phyloP scores from a whole-genome alignment of 2,113 vertebrate genomes.

The Chionis minor region DNA sequence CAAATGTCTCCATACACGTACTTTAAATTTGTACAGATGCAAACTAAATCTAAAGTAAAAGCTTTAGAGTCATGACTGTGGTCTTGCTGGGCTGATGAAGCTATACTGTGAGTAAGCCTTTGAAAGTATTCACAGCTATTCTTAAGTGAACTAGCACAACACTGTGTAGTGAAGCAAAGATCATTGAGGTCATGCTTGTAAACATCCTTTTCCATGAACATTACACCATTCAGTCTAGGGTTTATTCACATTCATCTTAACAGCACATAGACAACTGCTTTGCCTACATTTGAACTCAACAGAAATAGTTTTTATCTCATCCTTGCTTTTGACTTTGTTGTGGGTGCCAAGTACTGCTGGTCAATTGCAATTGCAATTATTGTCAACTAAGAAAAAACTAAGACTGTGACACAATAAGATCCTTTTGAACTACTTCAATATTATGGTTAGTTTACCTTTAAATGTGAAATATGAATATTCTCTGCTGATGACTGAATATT shows the following conservation, averaged over 20 bases:
- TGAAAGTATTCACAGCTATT: not conserved
- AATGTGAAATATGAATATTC: not conserved
- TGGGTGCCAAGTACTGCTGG: not conserved
- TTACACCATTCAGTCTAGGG: not conserved
- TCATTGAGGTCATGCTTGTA: not conserved
- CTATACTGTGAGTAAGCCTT: not conserved
- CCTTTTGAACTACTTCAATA: not conserved
- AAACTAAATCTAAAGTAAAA: not conserved
- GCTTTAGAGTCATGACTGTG: not conserved
- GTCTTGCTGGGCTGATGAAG: not conserved
- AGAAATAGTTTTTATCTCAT: not conserved
- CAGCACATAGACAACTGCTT: not conserved
- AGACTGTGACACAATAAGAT: not conserved
- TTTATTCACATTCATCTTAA: not conserved
- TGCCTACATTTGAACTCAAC: not conserved
- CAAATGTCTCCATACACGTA: not conserved
- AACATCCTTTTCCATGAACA: not conserved
- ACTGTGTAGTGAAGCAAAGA: not conserved
- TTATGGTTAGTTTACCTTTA: not conserved
- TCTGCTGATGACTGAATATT: not conserved
- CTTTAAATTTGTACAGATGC: not conserved
- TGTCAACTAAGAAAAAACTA: not conserved
- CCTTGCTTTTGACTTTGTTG: not conserved
- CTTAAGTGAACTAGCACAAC: not conserved
- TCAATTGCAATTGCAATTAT: not conserved